Evolutionary conservation across 2,888 invertebrate genomes (phyloP), one percentile per base, ranked within the genome.

Genomic region (Platycheirus albimanus): DNA sequence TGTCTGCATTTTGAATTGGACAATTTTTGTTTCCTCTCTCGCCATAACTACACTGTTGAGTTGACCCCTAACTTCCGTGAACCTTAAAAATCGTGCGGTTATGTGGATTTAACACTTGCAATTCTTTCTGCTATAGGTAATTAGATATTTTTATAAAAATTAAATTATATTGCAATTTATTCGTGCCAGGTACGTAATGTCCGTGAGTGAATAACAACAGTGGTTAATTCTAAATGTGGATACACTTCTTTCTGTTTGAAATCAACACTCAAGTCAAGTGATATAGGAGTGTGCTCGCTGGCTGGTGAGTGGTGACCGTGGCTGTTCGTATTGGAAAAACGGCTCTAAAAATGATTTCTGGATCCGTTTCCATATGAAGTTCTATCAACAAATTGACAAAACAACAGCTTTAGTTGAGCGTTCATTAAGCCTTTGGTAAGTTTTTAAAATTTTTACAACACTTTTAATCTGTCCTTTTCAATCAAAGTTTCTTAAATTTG

Each of bases 151-250:
- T n/a, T n/a, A n/a, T n/a, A 24, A 5, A 24, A 24, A 24, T 24
- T 24, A 24, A 24, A 24, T 24, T 58, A 28, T 47, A 19, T 11
- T 30, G 13, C 15, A 49, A 75, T 69, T 58, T 63, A 24, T 20
- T 11, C 24, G 56, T 75, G 3, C 11, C 15, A 54, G 52, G 7
- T n/a, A n/a, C n/a, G n/a, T 33, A 33, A 52, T 52, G 52, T 17
- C 43, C 30, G 51, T 51, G 64, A 70, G 43, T 49, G 56, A 75
- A 76, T 80, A 80, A 43, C 76, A 76, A n/a, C n/a, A n/a, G n/a
- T n/a, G n/a, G 64, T 49, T 36, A 56, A 36, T 47, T 33, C 56
- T 75, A 20, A 54, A 70, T 75, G 75, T 56, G 75, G 63, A 64
- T 64, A 71, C 10, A 1, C 64, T 43, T 38, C 52, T 71, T 66